Base-by-base conservation (phyloP, 2,888 invertebrate species). In the Agapetus fuscipes region DNA sequence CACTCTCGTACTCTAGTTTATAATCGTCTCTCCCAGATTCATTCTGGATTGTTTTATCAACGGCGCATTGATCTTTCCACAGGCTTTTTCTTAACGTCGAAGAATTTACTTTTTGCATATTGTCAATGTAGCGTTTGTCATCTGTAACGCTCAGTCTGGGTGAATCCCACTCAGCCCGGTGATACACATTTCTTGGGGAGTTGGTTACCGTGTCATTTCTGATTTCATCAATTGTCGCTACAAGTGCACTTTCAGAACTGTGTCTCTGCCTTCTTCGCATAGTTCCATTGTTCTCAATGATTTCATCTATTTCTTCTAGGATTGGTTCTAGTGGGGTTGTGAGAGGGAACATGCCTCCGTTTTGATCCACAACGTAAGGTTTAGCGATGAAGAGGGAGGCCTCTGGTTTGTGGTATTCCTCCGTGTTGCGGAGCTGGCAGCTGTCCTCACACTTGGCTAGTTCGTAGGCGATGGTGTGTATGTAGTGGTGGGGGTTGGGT, bases 161-260 rank as follows among this genome's bases (percentile, higher is more conserved):
- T 2, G 66, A 60, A 49, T 66, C 62, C 68, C 71, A 72, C 45
- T 72, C 72, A 30, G 70, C 62, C 45, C 72, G 62, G 37, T 74
- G 70, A 53, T 71, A 75, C 39, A 72, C 57, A 52, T 71, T 70
- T 51, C 71, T 63, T 3, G 74, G 75, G 3, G 74, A 74, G 53
- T 72, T 74, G 12, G 71, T 69, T 1, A 64, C 65, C 3, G 73
- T 70, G 27, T 67, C 69, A 50, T 70, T 72, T 29, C 76, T 61
- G 27, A 77, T 77, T 60, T 76, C 76, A 52, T 76, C 76, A 43
- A 77, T 77, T 2, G 76, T 77, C 9, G 74, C 76, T 5, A 77
- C 76, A 5, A 77, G 56, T 5, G 76, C 72, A 53, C 76, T 75
- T 53, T 72, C 72, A 15, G 71, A 70, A 52, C 64, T 68, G 27